phyloP scores from a whole-genome alignment of 2,113 vertebrate genomes.

The Pachypanchax playfairii region DNA sequence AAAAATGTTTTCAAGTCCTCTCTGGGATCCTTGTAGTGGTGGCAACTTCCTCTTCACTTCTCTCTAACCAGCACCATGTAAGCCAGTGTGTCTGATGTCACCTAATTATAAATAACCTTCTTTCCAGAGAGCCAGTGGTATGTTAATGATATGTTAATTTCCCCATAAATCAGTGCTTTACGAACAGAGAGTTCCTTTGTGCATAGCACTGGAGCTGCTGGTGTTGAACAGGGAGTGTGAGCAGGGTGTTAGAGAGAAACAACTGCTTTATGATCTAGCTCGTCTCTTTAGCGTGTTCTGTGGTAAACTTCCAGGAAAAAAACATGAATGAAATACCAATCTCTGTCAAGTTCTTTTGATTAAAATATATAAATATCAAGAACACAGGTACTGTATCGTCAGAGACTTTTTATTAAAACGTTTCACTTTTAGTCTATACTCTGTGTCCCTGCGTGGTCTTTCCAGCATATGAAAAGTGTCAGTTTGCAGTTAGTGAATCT shows the following conservation, averaged over 20 bases:
- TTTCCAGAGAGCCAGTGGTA: conserved; percentile 73
- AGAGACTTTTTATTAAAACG: too few relatives aligned
- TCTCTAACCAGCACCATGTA: conserved; percentile 29
- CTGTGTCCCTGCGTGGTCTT: too few relatives aligned
- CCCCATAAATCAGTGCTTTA: conserved; percentile 74
- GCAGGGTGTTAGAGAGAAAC: conserved; percentile 26
- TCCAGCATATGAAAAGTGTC: neutral
- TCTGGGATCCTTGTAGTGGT: conserved; percentile 54
- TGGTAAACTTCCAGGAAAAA: conserved; percentile 24
- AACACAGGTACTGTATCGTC: too few relatives aligned
- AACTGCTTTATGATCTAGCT: conserved; percentile 29
- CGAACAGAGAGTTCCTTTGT: conserved; percentile 58
- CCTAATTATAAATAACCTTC: conserved; percentile 79
- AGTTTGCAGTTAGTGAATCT: neutral
- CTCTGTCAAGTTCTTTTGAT: conserved; percentile 18
- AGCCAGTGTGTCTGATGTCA: conserved; percentile 72
- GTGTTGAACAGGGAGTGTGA: conserved; percentile 38
- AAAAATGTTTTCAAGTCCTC: too few relatives aligned
- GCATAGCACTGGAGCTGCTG: conserved; percentile 35
- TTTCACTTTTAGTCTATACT: too few relatives aligned
- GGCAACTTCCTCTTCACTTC: conserved; percentile 26
- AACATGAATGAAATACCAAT: conserved; percentile 35
- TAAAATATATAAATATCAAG: neutral
- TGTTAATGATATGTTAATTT: conserved; percentile 80
- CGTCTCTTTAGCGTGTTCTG: conserved; percentile 34